Conservation (phyloP, 2,113 vertebrate species). For the human region GRCh38 chr22:48370501-48371000, state of each 20-base stretch:
- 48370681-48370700: too few relatives aligned
- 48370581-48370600: rapidly evolving
- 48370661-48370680: rapidly evolving
- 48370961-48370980: background rate
- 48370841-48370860: too few relatives aligned
- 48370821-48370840: rapidly evolving
- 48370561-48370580: rapidly evolving
- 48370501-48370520: background rate
- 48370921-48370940: rapidly evolving
- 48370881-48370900: too few relatives aligned
- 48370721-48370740: too few relatives aligned
- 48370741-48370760: background rate
- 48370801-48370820: background rate
- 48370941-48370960: rapidly evolving
- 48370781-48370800: background rate
- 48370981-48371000: rapidly evolving
- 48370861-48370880: rapidly evolving
- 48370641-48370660: rapidly evolving
- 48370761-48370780: background rate
- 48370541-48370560: background rate
- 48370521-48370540: background rate
- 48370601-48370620: too few relatives aligned
- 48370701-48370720: background rate
- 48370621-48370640: rapidly evolving
- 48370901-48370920: rapidly evolving